A percentile compares a stretch with the other conserved stretches of the same genome.
These are phyloP conservation scores for Benthosema pterotum DNA, from an alignment of 2,797 vertebrate genomes.

Conservation along the genomic window DNA sequence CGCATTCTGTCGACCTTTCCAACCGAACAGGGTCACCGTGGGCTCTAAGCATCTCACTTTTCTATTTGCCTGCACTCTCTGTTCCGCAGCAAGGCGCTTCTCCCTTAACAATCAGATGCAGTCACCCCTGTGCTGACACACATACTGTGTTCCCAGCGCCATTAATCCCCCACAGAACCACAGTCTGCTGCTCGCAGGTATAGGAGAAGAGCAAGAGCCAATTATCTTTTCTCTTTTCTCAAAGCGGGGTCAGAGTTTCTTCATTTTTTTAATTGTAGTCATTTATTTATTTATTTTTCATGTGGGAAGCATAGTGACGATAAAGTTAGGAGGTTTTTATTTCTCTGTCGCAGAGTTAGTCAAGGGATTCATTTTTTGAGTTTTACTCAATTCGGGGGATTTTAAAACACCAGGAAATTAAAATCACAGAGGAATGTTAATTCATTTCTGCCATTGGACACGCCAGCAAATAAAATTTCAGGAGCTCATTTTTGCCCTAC, in stretches of 20 bases:
- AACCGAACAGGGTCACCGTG: slow-evolving; percentile 51
- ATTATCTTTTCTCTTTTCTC: slow-evolving; percentile 40
- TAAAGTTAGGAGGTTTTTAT: background rate
- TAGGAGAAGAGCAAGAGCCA: slow-evolving; percentile 34
- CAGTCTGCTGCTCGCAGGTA: slow-evolving; percentile 22
- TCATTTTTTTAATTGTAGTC: slow-evolving; percentile 7
- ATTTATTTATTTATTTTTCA: background rate
- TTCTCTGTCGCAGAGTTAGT: background rate
- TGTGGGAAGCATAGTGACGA: background rate
- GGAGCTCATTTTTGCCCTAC: slow-evolving; percentile 1
- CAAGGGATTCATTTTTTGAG: background rate
- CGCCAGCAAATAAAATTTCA: slow-evolving; percentile 3
- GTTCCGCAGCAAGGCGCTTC: slow-evolving; percentile 46
- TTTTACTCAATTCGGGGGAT: slow-evolving; percentile 1
- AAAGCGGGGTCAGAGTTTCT: slow-evolving; percentile 7
- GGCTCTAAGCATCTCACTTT: slow-evolving; percentile 32
- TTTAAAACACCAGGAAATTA: background rate
- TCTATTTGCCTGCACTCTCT: slow-evolving; percentile 28
- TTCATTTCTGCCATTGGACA: background rate
- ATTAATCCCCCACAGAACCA: slow-evolving; percentile 33
- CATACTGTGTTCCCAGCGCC: slow-evolving; percentile 38
- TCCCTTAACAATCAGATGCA: slow-evolving; percentile 49
- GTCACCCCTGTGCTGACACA: slow-evolving; percentile 47
- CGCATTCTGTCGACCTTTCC: slow-evolving; percentile 28
- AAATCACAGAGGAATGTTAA: background rate